Evolutionary conservation across 2,113 vertebrate species (phyloP), one percentile per base, ranked within the genome.

Genomic region (Calyptommatus sinebrachiatus): DNA sequence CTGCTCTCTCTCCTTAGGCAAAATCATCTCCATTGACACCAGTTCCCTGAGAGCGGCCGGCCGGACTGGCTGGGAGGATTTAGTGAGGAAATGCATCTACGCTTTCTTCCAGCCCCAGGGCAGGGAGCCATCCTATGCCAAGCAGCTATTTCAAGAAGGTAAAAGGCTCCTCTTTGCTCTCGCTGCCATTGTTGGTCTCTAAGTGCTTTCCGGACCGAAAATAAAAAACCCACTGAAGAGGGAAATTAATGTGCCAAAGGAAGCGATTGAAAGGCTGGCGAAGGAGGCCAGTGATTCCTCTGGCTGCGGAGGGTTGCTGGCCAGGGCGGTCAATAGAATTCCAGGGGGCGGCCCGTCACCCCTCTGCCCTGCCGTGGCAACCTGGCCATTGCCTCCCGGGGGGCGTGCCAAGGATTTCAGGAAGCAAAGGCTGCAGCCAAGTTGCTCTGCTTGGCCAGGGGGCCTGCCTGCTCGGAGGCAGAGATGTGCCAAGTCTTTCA

Each of bases 21-120:
- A 99, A 95, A 99, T 99, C 92, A 98, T 99, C 95, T 99, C 98
- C 93, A 99, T 99, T 76, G 98, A 99, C 93, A 99, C 97, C 0
- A 98, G 97, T 81, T 96, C 97, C 53, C 93, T 99, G 92, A 94
- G 97, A 89, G 97, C 97, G 0, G 96, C 97, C 0, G 97, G 97
- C 86, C 96, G 97, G 79, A 95, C 97, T 12, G 97, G 98, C 89
- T 99, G 98, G 97, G 97, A 99, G 93, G 97, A 99, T 89, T 91
- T 99, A 93, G 98, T 99, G 81, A 93, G 98, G 82, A 99, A 98
- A 89, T 99, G 98, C 94, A 99, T 99, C 93, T 98, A 97, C 8
- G 98, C 98, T 71, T 99, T 99, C 93, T 98, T 99, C 94, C 98
- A 99, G 94, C 96, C 97, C 3, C 98, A 98, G 95, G 97, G 97